Evolutionary conservation across 2,888 invertebrate species (phyloP), one percentile per base, ranked within the genome.

Genomic region (Calameuta idolon): DNA sequence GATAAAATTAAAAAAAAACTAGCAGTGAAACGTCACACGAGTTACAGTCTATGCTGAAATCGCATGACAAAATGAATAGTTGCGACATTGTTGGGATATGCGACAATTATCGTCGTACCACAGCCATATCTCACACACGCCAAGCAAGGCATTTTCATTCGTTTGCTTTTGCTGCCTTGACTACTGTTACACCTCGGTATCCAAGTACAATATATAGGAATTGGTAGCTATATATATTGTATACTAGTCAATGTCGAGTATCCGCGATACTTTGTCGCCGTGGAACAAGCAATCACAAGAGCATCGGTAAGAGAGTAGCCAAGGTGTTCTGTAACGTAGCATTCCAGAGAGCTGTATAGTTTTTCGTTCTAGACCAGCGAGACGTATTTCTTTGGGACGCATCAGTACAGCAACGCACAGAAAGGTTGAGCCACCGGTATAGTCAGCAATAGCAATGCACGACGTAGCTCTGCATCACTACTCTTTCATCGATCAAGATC

Each of bases 301-400:
- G 55, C 55, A 55, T 55, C 55, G 23, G 34, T 30, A 30, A 71
- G 30, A 71, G 71, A 71, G 33, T 31, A 71, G 71, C 71, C 87
- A 87, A 88, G 88, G 88, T 88, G 89, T 89, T 86, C 85, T 84
- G 86, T 87, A 88, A 88, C 87, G 87, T 85, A 87, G 87, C 90
- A 90, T 90, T 90, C 90, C 88, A 87, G 84, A 84, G 84, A 82
- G 88, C 87, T 90, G 90, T 90, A 89, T 87, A 87, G 89, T 90
- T 90, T 89, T 90, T 89, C 89, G 89, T 89, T 23, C 55, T 55
- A 55, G 55, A 55, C 89, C 88, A 90, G 88, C 87, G 89, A 86
- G 89, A 86, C 84, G 82, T 87, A 87, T 89, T 89, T 89, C 89
- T 89, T 89, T 87, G 87, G 85, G 87, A 89, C 88, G 88, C 87